Evolutionary conservation across 2,113 vertebrate species (phyloP).

Genomic region (Hyaena hyaena): DNA sequence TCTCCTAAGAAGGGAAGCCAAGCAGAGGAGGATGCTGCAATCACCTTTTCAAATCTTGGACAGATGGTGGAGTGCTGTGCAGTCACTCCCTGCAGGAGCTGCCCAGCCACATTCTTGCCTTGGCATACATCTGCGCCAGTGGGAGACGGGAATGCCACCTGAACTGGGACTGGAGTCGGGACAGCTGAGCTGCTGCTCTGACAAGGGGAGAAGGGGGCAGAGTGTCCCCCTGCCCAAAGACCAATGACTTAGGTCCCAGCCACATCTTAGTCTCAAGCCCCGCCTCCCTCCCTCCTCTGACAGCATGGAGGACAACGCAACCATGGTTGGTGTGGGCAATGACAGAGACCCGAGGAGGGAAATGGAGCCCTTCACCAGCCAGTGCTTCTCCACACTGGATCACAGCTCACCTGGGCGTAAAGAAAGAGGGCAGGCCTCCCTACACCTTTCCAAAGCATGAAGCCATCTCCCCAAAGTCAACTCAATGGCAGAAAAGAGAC

Average conservation of each 20-base stretch:
- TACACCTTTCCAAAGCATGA: not conserved
- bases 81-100: slow-evolving; percentile 12
- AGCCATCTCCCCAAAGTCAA: not conserved
- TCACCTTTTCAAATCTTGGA: not conserved
- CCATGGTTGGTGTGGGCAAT: not conserved
- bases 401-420: not conserved
- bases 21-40: not conserved
- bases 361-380: not conserved
- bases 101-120: not conserved
- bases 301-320: accelerated
- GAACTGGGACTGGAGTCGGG: not conserved
- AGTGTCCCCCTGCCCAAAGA: not conserved
- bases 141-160: not conserved
- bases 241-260: not conserved
- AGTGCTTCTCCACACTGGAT: not conserved
- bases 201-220: not conserved
- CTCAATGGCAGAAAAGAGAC: not conserved
- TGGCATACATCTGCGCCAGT: not conserved
- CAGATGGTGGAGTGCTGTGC: not conserved
- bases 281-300: not conserved
- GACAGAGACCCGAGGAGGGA: not conserved
- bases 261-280: not conserved
- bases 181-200: not conserved
- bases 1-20: not conserved
- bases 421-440: not conserved